Evolutionary conservation across 2,888 invertebrate genomes (phyloP).

Genomic region (Apodemia duryi): DNA sequence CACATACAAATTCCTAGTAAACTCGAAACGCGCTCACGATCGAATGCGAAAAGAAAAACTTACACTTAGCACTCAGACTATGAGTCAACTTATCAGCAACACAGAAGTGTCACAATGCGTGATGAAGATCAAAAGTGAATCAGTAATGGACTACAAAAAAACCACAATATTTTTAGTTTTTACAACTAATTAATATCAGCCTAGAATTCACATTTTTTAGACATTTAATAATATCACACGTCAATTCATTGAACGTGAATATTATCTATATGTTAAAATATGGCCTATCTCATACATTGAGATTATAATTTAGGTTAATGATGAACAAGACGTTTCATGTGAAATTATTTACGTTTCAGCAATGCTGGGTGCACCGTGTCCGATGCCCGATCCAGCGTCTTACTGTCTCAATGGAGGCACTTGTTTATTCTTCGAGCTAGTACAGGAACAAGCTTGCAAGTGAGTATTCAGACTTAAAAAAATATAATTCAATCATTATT

Average conservation of each 20-base stretch:
- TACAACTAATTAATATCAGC: no score
- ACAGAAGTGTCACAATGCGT: no score
- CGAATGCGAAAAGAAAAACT: no score
- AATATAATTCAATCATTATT: background rate
- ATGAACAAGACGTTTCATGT: slow-evolving; percentile 4
- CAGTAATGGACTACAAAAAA: no score
- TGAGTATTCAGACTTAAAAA: slow-evolving; percentile 71
- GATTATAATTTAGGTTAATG: slow-evolving; percentile 17
- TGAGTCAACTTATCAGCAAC: no score
- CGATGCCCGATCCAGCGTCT: slow-evolving; percentile 81
- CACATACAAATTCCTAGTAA: no score
- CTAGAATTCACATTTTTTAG: no score
- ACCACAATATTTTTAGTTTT: no score
- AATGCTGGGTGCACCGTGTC: slow-evolving; percentile 81
- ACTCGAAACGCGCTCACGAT: no score
- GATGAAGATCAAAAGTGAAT: no score
- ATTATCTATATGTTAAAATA: background rate
- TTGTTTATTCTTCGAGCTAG: slow-evolving; percentile 88
- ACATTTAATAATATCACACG: background rate
- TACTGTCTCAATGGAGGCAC: slow-evolving; percentile 94
- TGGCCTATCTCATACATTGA: background rate
- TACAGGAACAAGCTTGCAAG: slow-evolving; percentile 92
- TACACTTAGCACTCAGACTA: no score
- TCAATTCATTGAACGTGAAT: background rate
- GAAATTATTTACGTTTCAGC: slow-evolving; percentile 41